Evolutionary conservation across 2,113 vertebrate species (phyloP), one percentile per base, ranked within the genome.

Genomic region (Geococcyx californianus): DNA sequence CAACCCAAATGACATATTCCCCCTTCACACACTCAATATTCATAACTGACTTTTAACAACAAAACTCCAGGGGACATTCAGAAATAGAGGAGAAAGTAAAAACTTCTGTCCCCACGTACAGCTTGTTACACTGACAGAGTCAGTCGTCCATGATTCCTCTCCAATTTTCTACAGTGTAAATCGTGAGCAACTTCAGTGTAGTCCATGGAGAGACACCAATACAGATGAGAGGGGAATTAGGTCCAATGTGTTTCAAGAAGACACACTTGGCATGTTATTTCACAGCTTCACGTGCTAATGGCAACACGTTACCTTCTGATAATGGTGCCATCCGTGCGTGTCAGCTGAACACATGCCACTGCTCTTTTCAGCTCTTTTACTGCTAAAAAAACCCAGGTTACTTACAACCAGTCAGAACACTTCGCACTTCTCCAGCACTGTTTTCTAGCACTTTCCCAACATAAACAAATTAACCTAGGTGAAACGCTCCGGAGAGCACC

Each of bases 1-100:
- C 93, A 96, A 89, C 86, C 91, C 91, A 95, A 91, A 90, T 93
- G 94, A 94, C 95, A 95, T 7, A 75, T 81, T 38, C 59, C 42
- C 7, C 13, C 4, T 23, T 0, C 55, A 4, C 54, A 20, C 24
- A 40, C 84, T 84, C 59, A 21, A 72, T 96, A 96, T 92, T 84
- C 91, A 52, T 87, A 84, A 84, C 80, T 40, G 93, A 56, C 93
- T 96, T 91, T 72, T 81, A 86, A 78, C 73, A 91, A 78, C 28
- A 80, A 84, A 96, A 96, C 91, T 95, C 94, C 69, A 86, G 76
- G 94, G 96, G 93, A 93, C 89, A 44, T 70, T 56, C 59, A 77
- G 72, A 90, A 90, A 90, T 2, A 23, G 76, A 93, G 64, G 67
- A 82, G 75, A 86, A 97, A 93, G 91, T 26, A 78, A 84, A 92